phyloP scores from a whole-genome alignment of 1,140 invertebrate species.

The Drosophila gunungcola region DNA sequence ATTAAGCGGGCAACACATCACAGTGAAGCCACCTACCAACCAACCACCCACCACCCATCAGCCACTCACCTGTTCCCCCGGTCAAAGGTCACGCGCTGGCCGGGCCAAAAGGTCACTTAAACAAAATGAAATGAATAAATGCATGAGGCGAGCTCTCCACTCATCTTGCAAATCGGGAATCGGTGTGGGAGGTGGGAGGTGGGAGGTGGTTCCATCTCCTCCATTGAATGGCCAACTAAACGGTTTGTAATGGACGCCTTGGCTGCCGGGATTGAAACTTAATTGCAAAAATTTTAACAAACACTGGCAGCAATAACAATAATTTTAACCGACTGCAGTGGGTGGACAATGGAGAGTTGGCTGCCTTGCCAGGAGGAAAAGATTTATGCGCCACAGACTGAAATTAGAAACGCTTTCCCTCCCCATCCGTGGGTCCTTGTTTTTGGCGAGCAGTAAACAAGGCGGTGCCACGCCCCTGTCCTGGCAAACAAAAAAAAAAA shows the following conservation, averaged over 20 bases:
- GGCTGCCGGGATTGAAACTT: constrained; percentile 66
- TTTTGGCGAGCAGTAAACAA: constrained; percentile 47
- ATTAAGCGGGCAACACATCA: constrained; percentile 38
- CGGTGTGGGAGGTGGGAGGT: not conserved
- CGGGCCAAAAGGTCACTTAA: constrained; percentile 62
- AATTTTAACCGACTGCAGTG: constrained; percentile 63
- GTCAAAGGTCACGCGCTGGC: constrained; percentile 56
- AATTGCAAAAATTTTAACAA: constrained; percentile 76
- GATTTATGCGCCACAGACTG: constrained; percentile 70
- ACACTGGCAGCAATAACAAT: constrained; percentile 71
- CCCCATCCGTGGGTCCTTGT: constrained; percentile 31
- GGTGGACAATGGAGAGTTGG: constrained; percentile 6
- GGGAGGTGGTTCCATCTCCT: not conserved
- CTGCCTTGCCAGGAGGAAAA: constrained; percentile 25
- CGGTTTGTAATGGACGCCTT: constrained; percentile 61
- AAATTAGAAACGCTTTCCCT: constrained; percentile 68
- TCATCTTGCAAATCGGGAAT: not conserved
- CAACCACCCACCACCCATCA: not conserved
- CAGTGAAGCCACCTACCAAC: too few species aligned
- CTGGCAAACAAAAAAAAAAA: not conserved
- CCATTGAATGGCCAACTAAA: constrained; percentile 52
- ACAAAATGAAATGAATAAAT: constrained; percentile 64
- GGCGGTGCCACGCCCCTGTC: not conserved
- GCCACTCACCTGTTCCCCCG: not conserved
- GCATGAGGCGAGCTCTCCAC: constrained; percentile 32